Conservation (phyloP, 2,888 invertebrate genomes). For the Apodemia zela region DNA sequence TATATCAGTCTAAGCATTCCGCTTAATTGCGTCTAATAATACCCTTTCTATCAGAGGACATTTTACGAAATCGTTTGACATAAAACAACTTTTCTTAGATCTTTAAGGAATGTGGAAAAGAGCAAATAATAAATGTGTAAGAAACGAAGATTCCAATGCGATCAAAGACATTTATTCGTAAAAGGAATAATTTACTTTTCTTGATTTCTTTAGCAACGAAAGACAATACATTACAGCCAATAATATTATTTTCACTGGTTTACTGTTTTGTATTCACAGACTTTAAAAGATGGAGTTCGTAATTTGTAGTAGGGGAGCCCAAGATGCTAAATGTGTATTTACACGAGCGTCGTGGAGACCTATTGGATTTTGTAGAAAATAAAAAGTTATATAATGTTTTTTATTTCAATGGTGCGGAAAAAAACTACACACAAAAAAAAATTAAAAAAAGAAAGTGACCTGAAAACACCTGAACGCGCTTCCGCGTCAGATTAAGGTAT, state of each 20-base stretch:
- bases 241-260: background rate
- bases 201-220: background rate
- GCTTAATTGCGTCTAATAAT: background rate
- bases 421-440: too few species aligned
- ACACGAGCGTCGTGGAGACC: too few species aligned
- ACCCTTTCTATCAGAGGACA: background rate
- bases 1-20: background rate
- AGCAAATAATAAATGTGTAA: background rate
- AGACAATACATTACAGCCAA: background rate
- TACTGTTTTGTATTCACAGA: too few species aligned
- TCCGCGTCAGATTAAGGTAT: too few species aligned
- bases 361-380: too few species aligned
- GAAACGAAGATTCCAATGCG: background rate
- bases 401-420: too few species aligned
- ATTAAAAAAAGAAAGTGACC: too few species aligned
- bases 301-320: too few species aligned
- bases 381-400: too few species aligned
- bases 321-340: too few species aligned
- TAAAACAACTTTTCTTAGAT: conserved; percentile 5
- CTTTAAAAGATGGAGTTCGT: too few species aligned
- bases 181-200: background rate
- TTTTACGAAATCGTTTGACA: background rate
- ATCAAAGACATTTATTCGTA: background rate
- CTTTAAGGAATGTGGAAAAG: background rate
- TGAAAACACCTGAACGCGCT: too few species aligned